Evolutionary conservation across 2,888 invertebrate species (phyloP).

Genomic region (Clepsis dumicolana): DNA sequence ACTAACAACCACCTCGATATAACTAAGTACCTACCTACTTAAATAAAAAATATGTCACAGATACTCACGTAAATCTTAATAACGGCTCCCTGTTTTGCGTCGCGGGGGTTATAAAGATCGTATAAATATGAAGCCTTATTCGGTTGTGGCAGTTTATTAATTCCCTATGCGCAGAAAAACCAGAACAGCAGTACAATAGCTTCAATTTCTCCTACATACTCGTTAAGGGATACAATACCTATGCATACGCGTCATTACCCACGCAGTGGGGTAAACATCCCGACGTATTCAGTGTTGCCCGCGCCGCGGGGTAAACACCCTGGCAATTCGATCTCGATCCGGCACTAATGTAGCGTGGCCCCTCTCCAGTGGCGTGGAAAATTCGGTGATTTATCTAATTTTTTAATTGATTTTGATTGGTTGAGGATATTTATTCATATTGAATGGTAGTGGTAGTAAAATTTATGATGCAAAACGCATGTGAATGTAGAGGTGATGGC

Average conservation of each 20-base stretch:
- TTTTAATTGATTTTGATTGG: slow-evolving; percentile 41
- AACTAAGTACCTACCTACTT: too few species aligned
- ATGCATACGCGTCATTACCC: slow-evolving; percentile 56
- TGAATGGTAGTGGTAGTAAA: background rate
- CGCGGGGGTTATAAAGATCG: too few species aligned
- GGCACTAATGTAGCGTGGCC: slow-evolving; percentile 63
- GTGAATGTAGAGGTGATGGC: background rate
- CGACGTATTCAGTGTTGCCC: slow-evolving; percentile 47
- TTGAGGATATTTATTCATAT: slow-evolving; percentile 14
- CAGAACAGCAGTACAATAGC: too few species aligned
- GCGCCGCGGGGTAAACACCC: slow-evolving; percentile 38
- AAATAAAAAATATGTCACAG: too few species aligned
- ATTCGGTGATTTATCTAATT: slow-evolving; percentile 31
- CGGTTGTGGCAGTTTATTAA: too few species aligned
- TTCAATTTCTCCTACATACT: background rate
- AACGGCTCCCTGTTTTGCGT: too few species aligned
- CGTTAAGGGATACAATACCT: background rate
- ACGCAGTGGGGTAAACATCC: slow-evolving; percentile 35
- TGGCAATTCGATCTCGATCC: slow-evolving; percentile 66
- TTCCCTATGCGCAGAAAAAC: too few species aligned
- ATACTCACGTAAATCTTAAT: too few species aligned
- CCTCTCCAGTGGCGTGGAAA: slow-evolving; percentile 17
- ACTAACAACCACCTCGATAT: too few species aligned
- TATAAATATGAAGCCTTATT: too few species aligned
- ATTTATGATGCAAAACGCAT: background rate